A percentile compares a stretch with the other conserved stretches of the same genome.
These are phyloP conservation scores for Scylla paramamosain DNA, from an alignment of 1,140 invertebrate genomes.

Conservation along the genomic window DNA sequence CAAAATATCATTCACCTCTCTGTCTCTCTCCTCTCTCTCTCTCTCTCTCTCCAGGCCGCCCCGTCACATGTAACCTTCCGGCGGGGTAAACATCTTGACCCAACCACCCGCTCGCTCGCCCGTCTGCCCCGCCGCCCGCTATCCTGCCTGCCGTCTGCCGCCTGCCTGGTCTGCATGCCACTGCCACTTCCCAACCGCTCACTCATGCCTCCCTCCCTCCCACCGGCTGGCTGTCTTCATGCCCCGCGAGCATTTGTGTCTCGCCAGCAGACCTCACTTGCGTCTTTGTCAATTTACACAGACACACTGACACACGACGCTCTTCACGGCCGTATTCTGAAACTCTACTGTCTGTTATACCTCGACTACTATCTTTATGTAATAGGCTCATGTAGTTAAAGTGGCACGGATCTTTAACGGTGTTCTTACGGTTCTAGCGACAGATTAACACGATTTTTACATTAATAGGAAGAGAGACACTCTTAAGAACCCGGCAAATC, in stretches of 20 bases:
- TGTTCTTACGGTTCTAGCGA: no score
- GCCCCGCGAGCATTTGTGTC: not conserved
- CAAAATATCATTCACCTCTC: constrained; percentile 10
- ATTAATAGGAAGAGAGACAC: no score
- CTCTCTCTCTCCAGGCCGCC: not conserved
- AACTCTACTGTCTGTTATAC: no score
- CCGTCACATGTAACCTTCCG: not conserved
- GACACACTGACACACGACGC: constrained; percentile 32
- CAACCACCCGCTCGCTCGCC: not conserved
- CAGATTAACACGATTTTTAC: no score
- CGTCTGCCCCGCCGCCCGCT: not conserved
- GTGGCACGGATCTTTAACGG: no score
- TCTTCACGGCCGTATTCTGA: not conserved
- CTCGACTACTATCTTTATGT: no score
- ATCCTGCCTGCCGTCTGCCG: no score
- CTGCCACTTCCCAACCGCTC: not conserved
- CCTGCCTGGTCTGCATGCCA: not conserved
- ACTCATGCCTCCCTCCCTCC: constrained; percentile 18
- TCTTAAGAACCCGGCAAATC: no score
- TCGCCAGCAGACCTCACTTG: not conserved
- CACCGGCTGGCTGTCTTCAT: not conserved
- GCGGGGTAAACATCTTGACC: not conserved
- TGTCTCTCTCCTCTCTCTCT: constrained; percentile 61
- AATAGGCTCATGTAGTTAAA: no score
- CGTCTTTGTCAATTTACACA: not conserved